Evolutionary conservation across 53 echinoderm and acorn worm genomes (phyloP), one percentile per base, ranked within the genome.

Genomic region (Luidia sarsii): DNA sequence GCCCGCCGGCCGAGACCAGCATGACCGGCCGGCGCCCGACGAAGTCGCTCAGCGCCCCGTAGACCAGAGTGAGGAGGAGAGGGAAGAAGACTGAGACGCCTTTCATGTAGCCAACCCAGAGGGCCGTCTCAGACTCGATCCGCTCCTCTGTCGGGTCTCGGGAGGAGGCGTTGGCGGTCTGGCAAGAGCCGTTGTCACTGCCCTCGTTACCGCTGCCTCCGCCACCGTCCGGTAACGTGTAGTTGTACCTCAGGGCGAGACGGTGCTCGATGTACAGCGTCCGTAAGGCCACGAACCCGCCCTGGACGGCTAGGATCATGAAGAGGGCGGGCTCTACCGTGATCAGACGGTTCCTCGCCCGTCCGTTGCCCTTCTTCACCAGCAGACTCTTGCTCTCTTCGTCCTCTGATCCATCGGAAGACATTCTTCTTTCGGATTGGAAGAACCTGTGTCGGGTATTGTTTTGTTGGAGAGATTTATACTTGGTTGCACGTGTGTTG

Each of bases 61-160:
- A 79, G 55, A 84, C 20, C 6, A 71, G 56, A 1, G 60, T 57
- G 14, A 32, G 11, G n/a, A 74, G 57, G 16, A 83, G 57, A 0
- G 89, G 89, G 15, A 70, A 13, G 41, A 77, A 75, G 57, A 69
- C 83, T 2, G 89, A 89, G 2, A 68, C 37, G 20, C 62, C 67
- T 30, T 83, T 83, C 83, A 89, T 77, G 62, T 83, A 83, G 46
- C 75, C 73, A 38, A 83, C 83, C 89, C 89, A 89, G 3, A 89
- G 3, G 29, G 89, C 81, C 16, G 89, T 89, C 68, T 89, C 79
- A 0, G 89, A 70, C 43, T 83, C 89, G 29, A 89, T 89, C 79
- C 25, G 37, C 43, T 46, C 56, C 25, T 79, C 27, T 13, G 45
- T 77, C 21, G 79, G 64, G 48, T 77, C 69, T n/a, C 33, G 50